Evolutionary conservation across 2,113 vertebrate genomes (phyloP).

Genomic region (Daubentonia madagascariensis): DNA sequence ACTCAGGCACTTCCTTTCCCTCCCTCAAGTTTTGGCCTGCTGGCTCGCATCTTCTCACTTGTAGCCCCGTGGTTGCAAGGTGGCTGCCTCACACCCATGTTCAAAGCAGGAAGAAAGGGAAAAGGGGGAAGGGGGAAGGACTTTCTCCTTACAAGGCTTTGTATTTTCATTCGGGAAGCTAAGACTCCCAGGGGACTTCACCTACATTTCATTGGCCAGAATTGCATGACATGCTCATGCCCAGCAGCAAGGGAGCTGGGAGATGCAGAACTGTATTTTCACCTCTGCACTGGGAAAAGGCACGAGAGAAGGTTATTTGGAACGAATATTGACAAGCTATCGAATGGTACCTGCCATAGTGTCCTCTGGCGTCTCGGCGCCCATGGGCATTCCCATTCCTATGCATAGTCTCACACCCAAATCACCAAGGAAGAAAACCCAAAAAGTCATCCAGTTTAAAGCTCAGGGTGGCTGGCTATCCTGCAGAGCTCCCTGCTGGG

Average conservation of each 20-base stretch:
- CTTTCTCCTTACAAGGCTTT: not conserved
- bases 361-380: not conserved
- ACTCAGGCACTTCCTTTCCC: not conserved
- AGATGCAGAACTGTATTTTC: not conserved
- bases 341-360: not conserved
- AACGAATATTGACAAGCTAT: not conserved
- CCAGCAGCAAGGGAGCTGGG: not conserved
- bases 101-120: not conserved
- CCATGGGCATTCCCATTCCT: not conserved
- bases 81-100: not conserved
- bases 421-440: not conserved
- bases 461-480: not conserved
- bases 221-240: not conserved
- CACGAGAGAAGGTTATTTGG: not conserved
- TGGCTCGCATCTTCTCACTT: not conserved
- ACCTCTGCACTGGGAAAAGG: not conserved
- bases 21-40: not conserved
- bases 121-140: not conserved
- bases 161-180: not conserved
- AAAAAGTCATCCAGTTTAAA: not conserved
- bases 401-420: not conserved
- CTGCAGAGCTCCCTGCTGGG: not conserved
- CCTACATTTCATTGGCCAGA: not conserved
- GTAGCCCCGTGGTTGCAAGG: not conserved
- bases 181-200: not conserved